phyloP scores from a whole-genome alignment of 2,888 invertebrate genomes.

The Archips xylosteana region DNA sequence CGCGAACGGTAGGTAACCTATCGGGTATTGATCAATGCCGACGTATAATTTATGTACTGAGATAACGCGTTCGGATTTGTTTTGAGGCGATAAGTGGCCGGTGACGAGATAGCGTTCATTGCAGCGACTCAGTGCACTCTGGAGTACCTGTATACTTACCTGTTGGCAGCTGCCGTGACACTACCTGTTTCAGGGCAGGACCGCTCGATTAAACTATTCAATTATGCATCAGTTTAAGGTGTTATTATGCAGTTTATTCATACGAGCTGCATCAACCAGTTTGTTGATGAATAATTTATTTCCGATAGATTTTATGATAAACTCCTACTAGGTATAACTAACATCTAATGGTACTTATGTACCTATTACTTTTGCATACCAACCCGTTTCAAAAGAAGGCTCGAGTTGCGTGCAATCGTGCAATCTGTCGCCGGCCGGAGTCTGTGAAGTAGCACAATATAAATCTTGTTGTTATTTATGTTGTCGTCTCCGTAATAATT shows the following conservation, averaged over 20 bases:
- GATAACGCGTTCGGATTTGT: conserved; percentile 74
- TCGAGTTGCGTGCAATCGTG: neutral
- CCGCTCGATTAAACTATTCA: conserved; percentile 17
- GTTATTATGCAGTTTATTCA: conserved; percentile 6
- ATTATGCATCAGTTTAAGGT: conserved; percentile 27
- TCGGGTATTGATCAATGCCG: conserved; percentile 74
- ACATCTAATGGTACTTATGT: neutral
- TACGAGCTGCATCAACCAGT: neutral
- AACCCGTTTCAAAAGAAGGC: neutral
- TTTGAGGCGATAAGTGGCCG: conserved; percentile 67
- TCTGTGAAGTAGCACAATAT: conserved; percentile 2
- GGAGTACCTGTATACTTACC: conserved; percentile 13
- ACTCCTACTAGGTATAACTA: neutral
- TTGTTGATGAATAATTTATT: neutral
- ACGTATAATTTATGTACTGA: conserved; percentile 63
- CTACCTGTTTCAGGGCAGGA: conserved; percentile 32
- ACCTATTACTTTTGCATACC: neutral
- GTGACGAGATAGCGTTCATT: conserved; percentile 50
- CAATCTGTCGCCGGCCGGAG: neutral
- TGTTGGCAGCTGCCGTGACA: conserved; percentile 31
- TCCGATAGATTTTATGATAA: neutral
- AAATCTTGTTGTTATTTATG: conserved; percentile 6
- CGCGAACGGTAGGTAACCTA: conserved; percentile 67
- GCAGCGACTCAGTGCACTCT: conserved; percentile 28
- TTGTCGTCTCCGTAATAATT: neutral